A percentile compares a stretch with the other conserved stretches of the same genome.
phyloP scores from a whole-genome alignment of 92 coral and sea anemone genomes.

The Epizoanthus rinbou region DNA sequence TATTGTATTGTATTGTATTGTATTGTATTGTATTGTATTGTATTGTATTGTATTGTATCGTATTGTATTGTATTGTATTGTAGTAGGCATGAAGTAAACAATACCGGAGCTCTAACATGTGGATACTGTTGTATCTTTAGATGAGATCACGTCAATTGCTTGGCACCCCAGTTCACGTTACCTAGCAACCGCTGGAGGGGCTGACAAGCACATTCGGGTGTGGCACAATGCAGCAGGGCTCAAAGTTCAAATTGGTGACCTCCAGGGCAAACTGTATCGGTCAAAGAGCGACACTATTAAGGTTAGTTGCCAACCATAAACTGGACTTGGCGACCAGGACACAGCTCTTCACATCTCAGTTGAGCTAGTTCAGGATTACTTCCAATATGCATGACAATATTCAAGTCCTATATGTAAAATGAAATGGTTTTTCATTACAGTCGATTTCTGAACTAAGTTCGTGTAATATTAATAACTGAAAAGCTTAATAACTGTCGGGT shows the following conservation, averaged over 20 bases:
- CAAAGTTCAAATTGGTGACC: constrained; percentile 91
- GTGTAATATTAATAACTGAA: too few species aligned
- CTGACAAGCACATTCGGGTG: constrained; percentile 95
- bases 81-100: not conserved
- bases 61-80: not conserved
- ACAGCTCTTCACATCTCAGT: too few species aligned
- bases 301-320: constrained; percentile 54
- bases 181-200: constrained; percentile 97
- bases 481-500: too few species aligned
- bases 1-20: too few species aligned
- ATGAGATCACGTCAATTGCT: constrained; percentile 88
- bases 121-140: constrained; percentile 39
- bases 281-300: constrained; percentile 89
- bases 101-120: not conserved
- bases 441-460: too few species aligned
- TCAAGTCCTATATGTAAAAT: too few species aligned
- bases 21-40: too few species aligned
- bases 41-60: too few species aligned
- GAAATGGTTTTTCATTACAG: too few species aligned
- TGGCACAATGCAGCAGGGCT: constrained; percentile 99
- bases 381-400: too few species aligned
- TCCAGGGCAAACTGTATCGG: constrained; percentile 81
- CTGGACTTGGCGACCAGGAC: too few species aligned
- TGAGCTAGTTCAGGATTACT: too few species aligned
- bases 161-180: constrained; percentile 99